A percentile compares a stretch with the other conserved stretches of the same genome.
phyloP scores from a whole-genome alignment of 2,888 invertebrate genomes.

The Lysandra coridon region DNA sequence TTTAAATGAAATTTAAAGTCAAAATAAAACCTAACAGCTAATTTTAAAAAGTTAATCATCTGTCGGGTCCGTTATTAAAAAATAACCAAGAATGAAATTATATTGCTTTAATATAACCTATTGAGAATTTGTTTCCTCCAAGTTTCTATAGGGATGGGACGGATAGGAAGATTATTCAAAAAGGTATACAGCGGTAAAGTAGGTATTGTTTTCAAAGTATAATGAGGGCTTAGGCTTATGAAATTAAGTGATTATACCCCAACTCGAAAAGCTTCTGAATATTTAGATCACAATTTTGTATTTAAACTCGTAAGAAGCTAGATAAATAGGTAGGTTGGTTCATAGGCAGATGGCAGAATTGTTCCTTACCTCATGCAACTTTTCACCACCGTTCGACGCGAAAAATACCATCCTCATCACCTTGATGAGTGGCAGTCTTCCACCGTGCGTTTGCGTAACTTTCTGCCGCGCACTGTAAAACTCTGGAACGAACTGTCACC shows the following conservation, averaged over 20 bases:
- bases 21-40: too few species aligned
- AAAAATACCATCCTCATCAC: too few species aligned
- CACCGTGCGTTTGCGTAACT: too few species aligned
- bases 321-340: not conserved
- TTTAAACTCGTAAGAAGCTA: not conserved
- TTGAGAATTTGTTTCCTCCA: not conserved
- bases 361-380: too few species aligned
- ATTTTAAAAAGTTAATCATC: too few species aligned
- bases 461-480: too few species aligned
- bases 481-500: too few species aligned
- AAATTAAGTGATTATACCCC: not conserved
- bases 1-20: too few species aligned
- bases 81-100: not conserved
- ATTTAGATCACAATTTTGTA: not conserved
- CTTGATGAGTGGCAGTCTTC: too few species aligned
- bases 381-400: too few species aligned
- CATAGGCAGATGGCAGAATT: not conserved
- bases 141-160: not conserved
- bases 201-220: slow-evolving; percentile 5
- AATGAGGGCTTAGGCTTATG: not conserved
- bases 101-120: not conserved
- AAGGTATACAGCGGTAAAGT: slow-evolving; percentile 2
- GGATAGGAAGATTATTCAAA: slow-evolving; percentile 3
- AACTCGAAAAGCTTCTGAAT: not conserved
- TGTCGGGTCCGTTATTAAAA: not conserved